Base-by-base conservation (phyloP, 1,140 invertebrate species). In the Sinonovacula constricta region DNA sequence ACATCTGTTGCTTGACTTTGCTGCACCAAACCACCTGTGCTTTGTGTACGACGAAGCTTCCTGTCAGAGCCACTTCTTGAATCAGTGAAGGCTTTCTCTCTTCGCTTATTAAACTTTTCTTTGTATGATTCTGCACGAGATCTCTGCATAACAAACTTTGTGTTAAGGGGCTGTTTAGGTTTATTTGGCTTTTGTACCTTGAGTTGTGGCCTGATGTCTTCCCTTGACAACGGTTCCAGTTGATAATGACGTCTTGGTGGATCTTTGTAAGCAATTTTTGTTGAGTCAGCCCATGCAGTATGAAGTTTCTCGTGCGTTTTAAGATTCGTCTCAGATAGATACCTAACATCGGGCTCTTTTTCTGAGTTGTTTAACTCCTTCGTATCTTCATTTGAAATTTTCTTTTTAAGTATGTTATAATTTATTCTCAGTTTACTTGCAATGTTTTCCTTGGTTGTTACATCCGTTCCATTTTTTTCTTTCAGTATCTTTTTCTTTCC, bases 81-180 rank as follows among this genome's bases (percentile, higher is more conserved):
- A 10, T 45, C 39, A 45, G 39, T 18, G 18, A 18, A 10, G 7
- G 18, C 7, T 18, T 18, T 45, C 39, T 10, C 7, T 10, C 53
- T 49, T 59, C 67, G 66, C 22, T 31, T 76, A 45, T 76, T 63
- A 59, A 59, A 67, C 22, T 56, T 18, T 31, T 39, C 28, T 45
- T 30, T 57, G 30, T 76, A 76, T 0, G 72, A 76, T 2, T 76
- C 63, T 34, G 72, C 72, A 36, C 65, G 66, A 36, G 72, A 76
- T 59, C 26, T 76, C 45, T 67, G 72, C 12, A 65, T 30, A 66
- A 76, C 26, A 24, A 39, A 66, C 70, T 63, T 62, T 30, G 7
- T 33, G 4, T 74, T 60, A 51, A 33, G 53, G 18, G 15, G 3
- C 22, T 74, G 63, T 14, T 30, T 22, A 15, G 45, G 31, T 24